phyloP scores from a whole-genome alignment of 2,113 vertebrate genomes.

The Rhinogobius similis region DNA sequence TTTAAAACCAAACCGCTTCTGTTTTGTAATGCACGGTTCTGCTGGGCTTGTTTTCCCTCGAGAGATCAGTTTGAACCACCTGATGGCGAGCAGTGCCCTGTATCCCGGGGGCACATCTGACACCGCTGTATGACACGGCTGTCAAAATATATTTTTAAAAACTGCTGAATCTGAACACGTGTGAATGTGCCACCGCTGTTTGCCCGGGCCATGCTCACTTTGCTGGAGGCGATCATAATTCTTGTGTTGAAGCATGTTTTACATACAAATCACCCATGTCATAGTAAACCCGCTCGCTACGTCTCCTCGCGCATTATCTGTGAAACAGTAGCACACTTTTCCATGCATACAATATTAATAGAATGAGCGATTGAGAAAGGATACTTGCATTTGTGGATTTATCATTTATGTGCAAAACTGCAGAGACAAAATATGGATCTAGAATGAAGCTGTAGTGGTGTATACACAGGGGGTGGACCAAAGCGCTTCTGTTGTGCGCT shows the following conservation, averaged over 20 bases:
- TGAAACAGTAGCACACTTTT: constrained; percentile 13
- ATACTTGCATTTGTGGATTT: constrained; percentile 16
- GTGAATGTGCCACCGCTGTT: constrained; percentile 5
- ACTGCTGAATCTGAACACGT: constrained; percentile 5
- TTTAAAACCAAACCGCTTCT: too few species aligned
- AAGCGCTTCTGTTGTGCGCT: constrained; percentile 35
- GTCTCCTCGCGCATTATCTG: constrained; percentile 15
- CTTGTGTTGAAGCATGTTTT: constrained; percentile 17
- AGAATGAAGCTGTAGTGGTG: constrained; percentile 35
- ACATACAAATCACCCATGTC: constrained; percentile 18
- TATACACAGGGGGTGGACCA: constrained; percentile 38
- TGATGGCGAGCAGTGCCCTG: background rate
- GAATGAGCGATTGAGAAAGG: constrained; percentile 17
- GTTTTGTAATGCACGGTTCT: background rate
- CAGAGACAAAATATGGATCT: constrained; percentile 23
- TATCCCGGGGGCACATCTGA: constrained; percentile 4
- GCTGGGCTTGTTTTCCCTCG: background rate
- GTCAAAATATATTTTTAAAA: constrained; percentile 18
- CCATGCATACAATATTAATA: constrained; percentile 26
- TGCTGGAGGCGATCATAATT: background rate
- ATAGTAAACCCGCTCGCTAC: background rate
- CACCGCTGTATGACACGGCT: constrained; percentile 8
- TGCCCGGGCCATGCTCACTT: constrained; percentile 5
- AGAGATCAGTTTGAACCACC: background rate
- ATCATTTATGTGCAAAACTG: constrained; percentile 26